Percentiles rank a stretch among this genome's conserved stretches.
phyloP scores from a whole-genome alignment of 2,113 vertebrate species.

The Recurvirostra avosetta region DNA sequence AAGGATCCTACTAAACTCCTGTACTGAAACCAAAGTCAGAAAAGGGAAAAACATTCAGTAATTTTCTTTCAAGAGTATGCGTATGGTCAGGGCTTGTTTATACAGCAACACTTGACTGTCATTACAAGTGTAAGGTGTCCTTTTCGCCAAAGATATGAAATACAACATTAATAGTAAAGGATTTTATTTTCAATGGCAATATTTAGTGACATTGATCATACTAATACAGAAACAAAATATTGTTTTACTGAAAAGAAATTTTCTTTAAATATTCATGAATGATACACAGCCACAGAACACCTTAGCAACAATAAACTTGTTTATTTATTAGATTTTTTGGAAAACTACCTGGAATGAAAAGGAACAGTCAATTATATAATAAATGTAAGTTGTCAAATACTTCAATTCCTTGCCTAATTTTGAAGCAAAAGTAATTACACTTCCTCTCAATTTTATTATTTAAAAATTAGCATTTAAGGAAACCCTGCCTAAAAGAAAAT shows the following conservation, averaged over 20 bases:
- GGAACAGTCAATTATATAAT: background rate
- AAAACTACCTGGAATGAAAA: background rate
- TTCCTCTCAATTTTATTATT: constrained; percentile 1
- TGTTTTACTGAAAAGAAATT: background rate
- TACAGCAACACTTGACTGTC: background rate
- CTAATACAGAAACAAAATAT: background rate
- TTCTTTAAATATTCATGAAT: background rate
- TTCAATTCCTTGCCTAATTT: constrained; percentile 7
- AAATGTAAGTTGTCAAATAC: background rate
- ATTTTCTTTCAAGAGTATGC: background rate
- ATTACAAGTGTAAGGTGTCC: too few relatives aligned
- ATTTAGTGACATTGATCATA: background rate
- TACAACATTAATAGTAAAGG: background rate
- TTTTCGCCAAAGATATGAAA: background rate
- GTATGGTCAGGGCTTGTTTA: background rate
- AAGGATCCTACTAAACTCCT: background rate
- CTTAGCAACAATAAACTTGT: background rate
- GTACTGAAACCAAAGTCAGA: background rate
- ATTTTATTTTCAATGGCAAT: background rate
- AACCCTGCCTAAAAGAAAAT: background rate
- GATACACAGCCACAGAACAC: background rate
- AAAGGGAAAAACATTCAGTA: background rate
- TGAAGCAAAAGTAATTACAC: constrained; percentile 9
- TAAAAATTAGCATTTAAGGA: background rate
- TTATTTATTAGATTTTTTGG: background rate